phyloP scores from a whole-genome alignment of 2,797 vertebrate genomes.

The Manis pentadactyla region DNA sequence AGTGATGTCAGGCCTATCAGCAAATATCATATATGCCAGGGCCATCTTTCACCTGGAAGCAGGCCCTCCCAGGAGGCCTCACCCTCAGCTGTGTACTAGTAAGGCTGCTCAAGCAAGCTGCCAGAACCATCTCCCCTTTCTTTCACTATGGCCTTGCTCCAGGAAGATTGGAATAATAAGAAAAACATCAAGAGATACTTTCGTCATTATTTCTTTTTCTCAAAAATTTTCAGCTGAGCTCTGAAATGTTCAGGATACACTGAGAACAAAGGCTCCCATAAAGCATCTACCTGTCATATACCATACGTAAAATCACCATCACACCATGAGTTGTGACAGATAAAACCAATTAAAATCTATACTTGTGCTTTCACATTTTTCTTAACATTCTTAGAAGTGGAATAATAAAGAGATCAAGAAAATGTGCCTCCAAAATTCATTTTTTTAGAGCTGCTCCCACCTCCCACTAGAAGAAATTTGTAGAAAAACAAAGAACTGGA shows the following conservation, averaged over 20 bases:
- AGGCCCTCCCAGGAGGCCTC: neutral
- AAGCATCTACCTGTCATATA: neutral
- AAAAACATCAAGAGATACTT: neutral
- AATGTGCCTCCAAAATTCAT: neutral
- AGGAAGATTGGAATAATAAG: neutral
- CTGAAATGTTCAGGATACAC: neutral
- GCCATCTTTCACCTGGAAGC: neutral
- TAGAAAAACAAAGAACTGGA: neutral
- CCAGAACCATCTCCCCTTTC: neutral
- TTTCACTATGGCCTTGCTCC: neutral
- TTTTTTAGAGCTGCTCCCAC: constrained; percentile 47
- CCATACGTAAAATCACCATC: neutral
- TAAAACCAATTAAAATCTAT: constrained; percentile 57
- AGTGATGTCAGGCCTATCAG: neutral
- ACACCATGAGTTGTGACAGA: neutral
- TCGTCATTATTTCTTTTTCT: constrained; percentile 37
- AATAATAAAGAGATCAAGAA: constrained; percentile 20
- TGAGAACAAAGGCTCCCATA: neutral
- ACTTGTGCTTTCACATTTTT: neutral
- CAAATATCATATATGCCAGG: neutral
- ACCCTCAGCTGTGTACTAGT: too few relatives aligned
- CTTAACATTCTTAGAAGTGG: neutral
- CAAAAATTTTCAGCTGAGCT: neutral
- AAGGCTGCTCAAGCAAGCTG: neutral
- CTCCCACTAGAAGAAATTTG: neutral